Evolutionary conservation across 1,140 invertebrate genomes (phyloP).

Genomic region (Zaprionus taronus): DNA sequence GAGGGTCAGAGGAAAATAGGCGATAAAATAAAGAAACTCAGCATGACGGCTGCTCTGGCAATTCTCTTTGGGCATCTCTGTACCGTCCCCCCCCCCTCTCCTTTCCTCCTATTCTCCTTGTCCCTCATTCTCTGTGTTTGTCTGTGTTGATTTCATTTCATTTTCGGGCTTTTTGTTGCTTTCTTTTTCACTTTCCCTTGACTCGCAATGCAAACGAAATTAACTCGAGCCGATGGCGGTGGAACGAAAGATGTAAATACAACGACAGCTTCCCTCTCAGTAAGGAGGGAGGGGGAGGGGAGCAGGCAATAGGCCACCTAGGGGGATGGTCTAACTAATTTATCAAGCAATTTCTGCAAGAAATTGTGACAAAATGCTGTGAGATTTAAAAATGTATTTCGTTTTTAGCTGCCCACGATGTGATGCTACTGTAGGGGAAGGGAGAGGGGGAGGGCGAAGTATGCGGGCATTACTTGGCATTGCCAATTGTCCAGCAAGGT

Average conservation of each 20-base stretch:
- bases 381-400: slow-evolving; percentile 18
- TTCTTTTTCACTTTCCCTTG: slow-evolving; percentile 29
- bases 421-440: background rate
- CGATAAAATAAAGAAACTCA: slow-evolving; percentile 32
- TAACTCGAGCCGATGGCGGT: slow-evolving; percentile 55
- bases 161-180: slow-evolving; percentile 43
- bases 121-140: slow-evolving; percentile 6
- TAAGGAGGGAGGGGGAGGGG: background rate
- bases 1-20: slow-evolving; percentile 11
- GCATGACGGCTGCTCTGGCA: slow-evolving; percentile 22
- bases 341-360: slow-evolving; percentile 43
- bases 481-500: background rate
- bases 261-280: slow-evolving; percentile 11
- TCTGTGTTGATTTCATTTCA: slow-evolving; percentile 68
- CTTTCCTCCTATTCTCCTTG: no score
- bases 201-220: slow-evolving; percentile 62
- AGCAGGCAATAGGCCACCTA: background rate
- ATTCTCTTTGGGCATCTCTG: slow-evolving; percentile 18
- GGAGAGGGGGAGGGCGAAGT: no score
- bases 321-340: slow-evolving; percentile 18
- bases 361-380: slow-evolving; percentile 34
- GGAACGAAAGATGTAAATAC: slow-evolving; percentile 44
- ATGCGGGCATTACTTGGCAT: background rate
- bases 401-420: background rate
- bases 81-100: background rate